Evolutionary conservation across 2,888 invertebrate genomes (phyloP), one percentile per base, ranked within the genome.

Genomic region (Theristus sp.): DNA sequence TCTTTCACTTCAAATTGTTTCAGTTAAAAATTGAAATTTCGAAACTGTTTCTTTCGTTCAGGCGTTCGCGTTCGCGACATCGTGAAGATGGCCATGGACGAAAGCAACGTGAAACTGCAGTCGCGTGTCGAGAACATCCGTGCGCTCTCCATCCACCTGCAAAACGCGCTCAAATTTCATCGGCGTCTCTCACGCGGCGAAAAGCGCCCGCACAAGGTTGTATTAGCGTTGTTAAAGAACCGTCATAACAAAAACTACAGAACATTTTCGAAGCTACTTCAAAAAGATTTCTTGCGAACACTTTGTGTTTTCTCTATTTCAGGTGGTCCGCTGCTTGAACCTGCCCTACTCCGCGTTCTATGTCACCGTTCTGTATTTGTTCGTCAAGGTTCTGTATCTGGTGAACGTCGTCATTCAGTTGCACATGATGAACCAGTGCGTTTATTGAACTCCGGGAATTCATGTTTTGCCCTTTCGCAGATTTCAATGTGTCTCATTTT

Each of bases 71-170:
- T 71, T 58, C 66, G 69, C 56, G 70, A 71, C 61, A 68, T 71
- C 25, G 67, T 71, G 26, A 68, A 68, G 54, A 62, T 73, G 29
- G 69, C 71, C 3, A 67, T 68, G 2, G 71, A 73, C 57, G 68
- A 71, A n/a, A 73, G 71, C 60, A 73, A 73, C 60, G 70, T 73
- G 58, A 69, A 73, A 61, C 71, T 72, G 1, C 69, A 72, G 10
- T 69, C 71, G 61, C 69, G 69, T 57, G 58, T 63, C 58, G 67
- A 67, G 10, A 73, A 71, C 59, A 70, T 73, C 61, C 63, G 65
- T 56, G 65, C 70, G 0, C 63, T 73, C 29, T 69, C 71, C 20
- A 64, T 67, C 17, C 72, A 73, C 64, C 61, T 73, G 58, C 57
- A 70, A 67, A 73, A 73, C 52, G 73, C 72, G 1, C 66, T 73